phyloP scores from a whole-genome alignment of 2,797 vertebrate genomes.

The Pseudochirops corinnae region DNA sequence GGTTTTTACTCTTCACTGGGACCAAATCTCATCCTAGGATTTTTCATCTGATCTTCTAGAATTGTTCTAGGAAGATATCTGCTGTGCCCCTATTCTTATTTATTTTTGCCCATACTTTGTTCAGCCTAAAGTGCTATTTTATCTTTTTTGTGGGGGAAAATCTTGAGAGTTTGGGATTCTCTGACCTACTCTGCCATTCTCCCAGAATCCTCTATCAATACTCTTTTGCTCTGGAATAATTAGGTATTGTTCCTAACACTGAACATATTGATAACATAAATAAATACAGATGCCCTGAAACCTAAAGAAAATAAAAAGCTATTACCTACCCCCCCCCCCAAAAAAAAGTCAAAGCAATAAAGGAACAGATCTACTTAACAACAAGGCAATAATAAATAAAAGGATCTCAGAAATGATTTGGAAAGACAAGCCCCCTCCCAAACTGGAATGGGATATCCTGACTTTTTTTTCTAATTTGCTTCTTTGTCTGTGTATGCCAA shows the following conservation, averaged over 20 bases:
- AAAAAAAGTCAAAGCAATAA: not conserved
- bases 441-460: not conserved
- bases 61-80: no score
- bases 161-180: no score
- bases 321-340: not conserved
- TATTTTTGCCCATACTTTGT: no score
- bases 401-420: not conserved
- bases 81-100: no score
- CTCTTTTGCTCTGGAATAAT: not conserved
- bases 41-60: no score
- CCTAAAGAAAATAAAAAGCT: not conserved
- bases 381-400: not conserved
- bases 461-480: not conserved
- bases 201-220: not conserved
- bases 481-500: not conserved
- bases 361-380: not conserved
- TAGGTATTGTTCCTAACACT: constrained; percentile 16
- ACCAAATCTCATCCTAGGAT: no score
- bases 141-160: no score
- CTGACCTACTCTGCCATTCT: no score
- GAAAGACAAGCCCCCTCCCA: not conserved
- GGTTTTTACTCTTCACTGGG: no score
- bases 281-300: not conserved
- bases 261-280: not conserved
- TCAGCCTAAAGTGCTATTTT: no score